Evolutionary conservation across 2,888 invertebrate species (phyloP), one percentile per base, ranked within the genome.

Genomic region (Dryomyza anilis): DNA sequence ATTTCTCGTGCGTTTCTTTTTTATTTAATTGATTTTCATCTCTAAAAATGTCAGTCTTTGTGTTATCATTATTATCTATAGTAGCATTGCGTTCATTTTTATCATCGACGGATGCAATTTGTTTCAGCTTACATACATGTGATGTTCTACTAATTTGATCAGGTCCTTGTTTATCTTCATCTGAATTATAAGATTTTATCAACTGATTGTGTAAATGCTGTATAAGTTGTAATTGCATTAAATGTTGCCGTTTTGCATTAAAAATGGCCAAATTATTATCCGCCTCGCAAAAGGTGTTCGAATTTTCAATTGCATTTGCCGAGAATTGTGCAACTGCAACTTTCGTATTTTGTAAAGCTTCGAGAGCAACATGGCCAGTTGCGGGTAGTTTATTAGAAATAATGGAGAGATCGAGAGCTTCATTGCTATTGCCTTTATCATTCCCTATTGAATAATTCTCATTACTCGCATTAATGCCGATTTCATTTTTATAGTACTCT

Each of bases 201-300:
- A 96, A 86, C 84, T 96, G 95, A 76, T 92, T 93, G 85, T 96
- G 96, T 72, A 97, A 86, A 82, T 97, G 96, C 77, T 95, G 94
- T 79, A 98, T 95, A 77, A 97, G 86, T 85, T 96, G 96, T 74
- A 97, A 85, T 85, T 97, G 96, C 83, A 96, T 90, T 77, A 96
- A 90, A 87, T 97, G 96, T 85, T 97, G 97, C 80, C 96, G 95
- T 84, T 97, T 96, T 71, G 97, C 86, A 60, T 94, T 94, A 83
- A 93, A 95, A 70, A 97, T 89, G 58, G 94, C 94, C 71, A 96
- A 85, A 80, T 96, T 94, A 79, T 92, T 93, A 72, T 92, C 85
- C 19, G 92, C 90, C 19, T 90, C 89, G 82, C 92, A 91, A 80
- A 90, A 91, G 78, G 91, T 89, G 25, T 89, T 87, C 75, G 90